These are phyloP conservation scores for Apostichopus japonicus DNA, from an alignment of 35 echinoderm and acorn worm species.

Conservation along the genomic window DNA sequence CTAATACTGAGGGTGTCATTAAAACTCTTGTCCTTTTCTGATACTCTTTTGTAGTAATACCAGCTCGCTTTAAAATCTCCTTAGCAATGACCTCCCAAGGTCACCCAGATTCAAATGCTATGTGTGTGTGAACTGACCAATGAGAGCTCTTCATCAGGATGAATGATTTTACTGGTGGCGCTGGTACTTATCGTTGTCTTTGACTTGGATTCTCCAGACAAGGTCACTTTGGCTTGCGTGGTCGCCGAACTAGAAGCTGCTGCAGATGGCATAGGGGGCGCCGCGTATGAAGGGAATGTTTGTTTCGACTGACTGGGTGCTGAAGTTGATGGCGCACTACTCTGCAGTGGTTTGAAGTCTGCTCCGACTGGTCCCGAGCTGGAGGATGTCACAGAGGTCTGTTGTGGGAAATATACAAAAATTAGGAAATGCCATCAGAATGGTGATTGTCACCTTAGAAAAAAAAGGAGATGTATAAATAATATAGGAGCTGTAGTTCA, in stretches of 20 bases:
- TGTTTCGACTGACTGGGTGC: constrained; percentile 50
- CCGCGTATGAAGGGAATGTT: constrained; percentile 65
- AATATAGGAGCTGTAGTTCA: too few species aligned
- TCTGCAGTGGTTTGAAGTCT: constrained; percentile 35
- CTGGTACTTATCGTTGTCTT: constrained; percentile 70
- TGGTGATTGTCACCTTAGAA: too few species aligned
- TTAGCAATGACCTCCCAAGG: too few species aligned
- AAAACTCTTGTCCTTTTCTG: too few species aligned
- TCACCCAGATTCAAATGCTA: too few species aligned
- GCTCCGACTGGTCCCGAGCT: constrained; percentile 58
- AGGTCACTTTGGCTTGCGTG: constrained; percentile 15
- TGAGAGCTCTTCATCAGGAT: constrained; percentile 95
- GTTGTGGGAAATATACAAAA: not conserved
- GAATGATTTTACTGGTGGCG: constrained; percentile 94
- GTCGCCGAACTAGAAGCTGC: not conserved
- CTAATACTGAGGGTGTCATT: too few species aligned
- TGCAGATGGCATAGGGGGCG: constrained; percentile 27
- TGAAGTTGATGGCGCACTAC: constrained; percentile 35
- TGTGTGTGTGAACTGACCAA: constrained; percentile 72
- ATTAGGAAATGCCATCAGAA: too few species aligned
- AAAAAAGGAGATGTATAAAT: too few species aligned
- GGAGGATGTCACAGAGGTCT: constrained; percentile 16
- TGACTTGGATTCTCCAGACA: constrained; percentile 40
- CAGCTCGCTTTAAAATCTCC: too few species aligned
- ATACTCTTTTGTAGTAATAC: too few species aligned